phyloP scores from a whole-genome alignment of 92 coral and sea anemone species.

The Epizoanthus ramosus region DNA sequence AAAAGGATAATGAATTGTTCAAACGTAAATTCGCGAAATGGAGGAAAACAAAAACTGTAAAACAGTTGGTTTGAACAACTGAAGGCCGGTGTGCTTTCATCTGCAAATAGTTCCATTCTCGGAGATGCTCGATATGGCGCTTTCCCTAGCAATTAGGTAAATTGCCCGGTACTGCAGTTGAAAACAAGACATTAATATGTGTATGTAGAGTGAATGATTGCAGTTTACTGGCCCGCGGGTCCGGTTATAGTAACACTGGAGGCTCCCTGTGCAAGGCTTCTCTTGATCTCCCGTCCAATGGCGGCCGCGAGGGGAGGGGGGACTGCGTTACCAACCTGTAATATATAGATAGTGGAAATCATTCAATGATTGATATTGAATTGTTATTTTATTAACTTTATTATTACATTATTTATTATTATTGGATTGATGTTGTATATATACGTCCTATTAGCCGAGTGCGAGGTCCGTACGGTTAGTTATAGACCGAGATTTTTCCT shows the following conservation, averaged over 20 bases:
- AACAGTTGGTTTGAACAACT: not conserved
- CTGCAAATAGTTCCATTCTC: not conserved
- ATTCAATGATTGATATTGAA: too few relatives aligned
- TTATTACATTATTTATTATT: too few relatives aligned
- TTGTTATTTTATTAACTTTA: too few relatives aligned
- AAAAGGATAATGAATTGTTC: not conserved
- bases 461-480: too few relatives aligned
- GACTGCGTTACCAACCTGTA: slow-evolving; percentile 92
- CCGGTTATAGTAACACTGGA: not conserved
- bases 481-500: too few relatives aligned
- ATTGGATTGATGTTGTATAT: too few relatives aligned
- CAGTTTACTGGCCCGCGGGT: not conserved
- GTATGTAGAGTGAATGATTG: not conserved
- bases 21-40: not conserved
- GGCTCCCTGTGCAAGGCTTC: slow-evolving; percentile 56
- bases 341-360: not conserved
- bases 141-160: not conserved
- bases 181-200: not conserved
- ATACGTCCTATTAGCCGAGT: too few relatives aligned
- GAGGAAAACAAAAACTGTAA: not conserved
- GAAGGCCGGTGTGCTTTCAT: not conserved
- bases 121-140: not conserved
- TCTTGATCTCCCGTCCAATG: slow-evolving; percentile 90
- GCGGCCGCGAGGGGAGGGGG: slow-evolving; percentile 97
- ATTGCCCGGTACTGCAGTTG: not conserved